Evolutionary conservation across 2,113 vertebrate species (phyloP).

Genomic region (Rousettus leschenaultii): DNA sequence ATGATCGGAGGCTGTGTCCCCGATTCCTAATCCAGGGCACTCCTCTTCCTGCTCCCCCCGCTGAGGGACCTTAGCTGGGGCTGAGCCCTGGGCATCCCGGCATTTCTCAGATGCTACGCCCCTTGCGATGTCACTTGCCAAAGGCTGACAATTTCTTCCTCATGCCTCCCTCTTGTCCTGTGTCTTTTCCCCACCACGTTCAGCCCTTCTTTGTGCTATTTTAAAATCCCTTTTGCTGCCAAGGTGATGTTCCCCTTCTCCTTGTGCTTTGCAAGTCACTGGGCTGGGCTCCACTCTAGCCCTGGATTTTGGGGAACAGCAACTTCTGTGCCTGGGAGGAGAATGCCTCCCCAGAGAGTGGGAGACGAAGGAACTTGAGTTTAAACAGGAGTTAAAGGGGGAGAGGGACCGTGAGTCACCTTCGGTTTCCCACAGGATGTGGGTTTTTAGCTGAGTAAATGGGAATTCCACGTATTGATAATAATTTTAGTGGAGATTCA

Average conservation of each 20-base stretch:
- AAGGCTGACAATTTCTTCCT: not conserved
- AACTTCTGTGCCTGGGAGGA: not conserved
- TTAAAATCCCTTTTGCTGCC: not conserved
- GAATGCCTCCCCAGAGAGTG: not conserved
- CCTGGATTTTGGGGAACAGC: not conserved
- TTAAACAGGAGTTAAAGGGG: not conserved
- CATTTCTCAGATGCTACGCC: not conserved
- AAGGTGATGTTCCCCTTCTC: not conserved
- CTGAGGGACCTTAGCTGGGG: not conserved
- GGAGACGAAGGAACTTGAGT: slow-evolving; percentile 20
- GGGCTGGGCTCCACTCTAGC: not conserved
- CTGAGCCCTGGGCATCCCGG: not conserved
- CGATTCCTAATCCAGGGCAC: not conserved
- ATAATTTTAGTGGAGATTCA: not conserved
- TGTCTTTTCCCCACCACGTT: not conserved
- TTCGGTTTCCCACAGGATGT: slow-evolving; percentile 55
- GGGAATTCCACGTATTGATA: not conserved
- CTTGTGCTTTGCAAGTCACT: not conserved
- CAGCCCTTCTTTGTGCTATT: not conserved
- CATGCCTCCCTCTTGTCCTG: fast-evolving
- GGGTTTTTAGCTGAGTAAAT: slow-evolving; percentile 44
- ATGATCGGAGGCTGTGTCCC: fast-evolving
- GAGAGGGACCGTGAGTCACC: slow-evolving; percentile 44
- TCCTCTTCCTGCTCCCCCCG: not conserved
- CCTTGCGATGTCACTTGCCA: not conserved